Evolutionary conservation across 2,113 vertebrate species (phyloP).

Genomic region (Nycticryphes semicollaris): DNA sequence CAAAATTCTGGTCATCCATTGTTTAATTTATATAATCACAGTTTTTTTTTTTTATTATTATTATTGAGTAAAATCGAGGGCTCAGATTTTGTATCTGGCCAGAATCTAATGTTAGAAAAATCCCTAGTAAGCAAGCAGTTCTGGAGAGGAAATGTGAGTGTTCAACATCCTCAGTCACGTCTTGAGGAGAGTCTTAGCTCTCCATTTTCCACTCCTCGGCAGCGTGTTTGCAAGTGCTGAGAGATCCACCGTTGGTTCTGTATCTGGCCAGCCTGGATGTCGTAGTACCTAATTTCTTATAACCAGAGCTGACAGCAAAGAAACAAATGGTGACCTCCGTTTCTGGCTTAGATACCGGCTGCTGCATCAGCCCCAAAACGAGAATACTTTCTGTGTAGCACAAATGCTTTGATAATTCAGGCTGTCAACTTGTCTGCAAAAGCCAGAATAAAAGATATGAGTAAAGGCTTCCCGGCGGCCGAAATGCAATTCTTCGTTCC

Average conservation of each 20-base stretch:
- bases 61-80: neutral
- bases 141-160: neutral
- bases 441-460: neutral
- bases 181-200: neutral
- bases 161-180: accelerated
- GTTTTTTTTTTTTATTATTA: no score
- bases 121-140: neutral
- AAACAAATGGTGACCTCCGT: neutral
- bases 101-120: neutral
- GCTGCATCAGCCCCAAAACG: neutral
- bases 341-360: neutral
- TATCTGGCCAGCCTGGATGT: neutral
- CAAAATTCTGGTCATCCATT: accelerated
- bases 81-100: neutral
- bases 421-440: conserved; percentile 3
- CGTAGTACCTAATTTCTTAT: neutral
- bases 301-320: neutral
- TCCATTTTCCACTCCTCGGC: neutral
- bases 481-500: neutral
- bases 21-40: accelerated
- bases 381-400: neutral
- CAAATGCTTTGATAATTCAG: conserved; percentile 14
- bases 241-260: neutral
- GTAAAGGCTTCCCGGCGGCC: neutral
- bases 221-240: neutral